Evolutionary conservation across 2,888 invertebrate genomes (phyloP), one percentile per base, ranked within the genome.

Genomic region (Ochlodes sylvanus): DNA sequence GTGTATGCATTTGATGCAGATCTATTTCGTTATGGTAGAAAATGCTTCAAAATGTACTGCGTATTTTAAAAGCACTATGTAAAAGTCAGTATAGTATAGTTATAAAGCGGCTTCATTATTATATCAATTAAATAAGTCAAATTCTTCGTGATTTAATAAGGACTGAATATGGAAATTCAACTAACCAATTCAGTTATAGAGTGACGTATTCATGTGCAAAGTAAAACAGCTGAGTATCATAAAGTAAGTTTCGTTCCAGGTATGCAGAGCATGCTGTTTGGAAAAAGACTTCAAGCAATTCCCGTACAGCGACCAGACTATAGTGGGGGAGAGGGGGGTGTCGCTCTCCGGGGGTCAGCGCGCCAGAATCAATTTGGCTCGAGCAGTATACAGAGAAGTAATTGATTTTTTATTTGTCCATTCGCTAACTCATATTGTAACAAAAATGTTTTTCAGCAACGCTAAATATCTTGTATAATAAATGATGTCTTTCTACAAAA

Each of bases 261-360:
- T 91, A 54, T 90, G 91, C 78, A 82, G 79, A 72, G 94, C 85
- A 0, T 95, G 95, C 77, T 91, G 94, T 21, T 83, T 96, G 42
- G 88, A 90, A 73, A 90, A 88, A 74, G 94, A 94, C 75, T 93
- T 94, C 79, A 87, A 87, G 77, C 94, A 95, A 78, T 94, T 97
- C 79, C 94, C 95, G 0, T 94, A 94, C 73, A 95, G 96, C 47
- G 96, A 96, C 84, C 91, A 94, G 78, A 96, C 96, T 27, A 77
- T 96, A 69, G 95, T 96, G 21, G 96, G 96, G 4, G 96, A 97
- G 76, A 90, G 96, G 68, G 96, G 96, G 14, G 94, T 95, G 42
- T 95, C 95, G 50, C 88, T 97, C 47, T 96, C 96, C 56, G 96
- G 96, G 17, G 96, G 96, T 66, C 96, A 96, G 82, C 95, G 95